Conservation (phyloP, 1,140 invertebrate genomes). For the Tetranychus cinnabarinus region DNA sequence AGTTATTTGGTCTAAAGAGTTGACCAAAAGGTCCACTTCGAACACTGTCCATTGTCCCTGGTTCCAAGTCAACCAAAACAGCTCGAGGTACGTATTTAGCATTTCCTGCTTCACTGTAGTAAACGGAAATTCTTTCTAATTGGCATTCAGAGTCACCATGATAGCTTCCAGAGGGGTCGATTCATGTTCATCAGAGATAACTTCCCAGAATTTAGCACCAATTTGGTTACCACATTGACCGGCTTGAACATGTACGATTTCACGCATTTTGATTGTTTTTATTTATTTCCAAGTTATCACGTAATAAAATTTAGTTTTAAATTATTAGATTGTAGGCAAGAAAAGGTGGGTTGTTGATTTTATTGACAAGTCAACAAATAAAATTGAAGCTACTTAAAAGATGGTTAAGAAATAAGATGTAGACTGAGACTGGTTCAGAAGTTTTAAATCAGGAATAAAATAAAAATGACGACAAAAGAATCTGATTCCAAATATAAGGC, state of each 20-base stretch:
- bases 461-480: no score
- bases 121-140: constrained; percentile 69
- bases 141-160: constrained; percentile 64
- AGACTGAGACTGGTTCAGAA: no score
- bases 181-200: constrained; percentile 46
- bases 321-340: no score
- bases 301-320: no score
- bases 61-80: constrained; percentile 63
- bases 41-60: constrained; percentile 40
- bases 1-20: constrained; percentile 42
- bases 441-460: no score
- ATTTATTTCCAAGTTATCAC: no score
- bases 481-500: no score
- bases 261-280: constrained; percentile 19
- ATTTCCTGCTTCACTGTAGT: constrained; percentile 61
- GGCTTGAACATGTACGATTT: constrained; percentile 27
- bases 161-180: constrained; percentile 63
- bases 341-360: no score
- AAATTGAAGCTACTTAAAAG: no score
- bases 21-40: constrained; percentile 53
- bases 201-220: no score
- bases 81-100: constrained; percentile 73
- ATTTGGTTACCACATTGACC: constrained; percentile 41
- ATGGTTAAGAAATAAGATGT: no score
- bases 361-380: no score